Percentiles rank a stretch among this genome's conserved stretches.
Evolutionary conservation across 2,113 vertebrate species (phyloP).

Genomic region (Haliaeetus leucogaster): DNA sequence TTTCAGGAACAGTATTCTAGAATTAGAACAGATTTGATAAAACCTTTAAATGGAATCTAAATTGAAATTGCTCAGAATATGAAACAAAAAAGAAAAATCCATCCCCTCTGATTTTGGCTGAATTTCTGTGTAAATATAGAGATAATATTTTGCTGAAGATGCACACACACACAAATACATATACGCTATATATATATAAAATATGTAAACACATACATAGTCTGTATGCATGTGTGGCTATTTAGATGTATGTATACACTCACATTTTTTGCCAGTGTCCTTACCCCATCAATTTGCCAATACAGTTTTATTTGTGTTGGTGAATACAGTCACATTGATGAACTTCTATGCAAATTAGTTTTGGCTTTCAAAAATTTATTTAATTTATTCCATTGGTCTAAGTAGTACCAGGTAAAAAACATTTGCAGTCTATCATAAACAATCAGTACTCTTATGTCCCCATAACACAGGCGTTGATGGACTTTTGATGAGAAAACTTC

Average conservation of each 20-base stretch:
- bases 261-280: not conserved
- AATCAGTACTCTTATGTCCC: not conserved
- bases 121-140: not conserved
- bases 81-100: not conserved
- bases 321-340: not conserved
- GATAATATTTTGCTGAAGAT: not conserved
- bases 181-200: not conserved
- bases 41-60: not conserved
- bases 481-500: not conserved
- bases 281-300: not conserved
- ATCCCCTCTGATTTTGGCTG: not conserved
- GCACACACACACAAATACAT: fast-evolving
- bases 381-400: not conserved
- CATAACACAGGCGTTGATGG: not conserved
- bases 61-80: not conserved
- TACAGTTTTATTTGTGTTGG: not conserved
- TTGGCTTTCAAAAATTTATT: not conserved
- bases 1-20: not conserved
- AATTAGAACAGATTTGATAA: not conserved
- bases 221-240: fast-evolving
- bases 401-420: not conserved
- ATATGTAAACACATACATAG: fast-evolving
- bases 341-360: not conserved
- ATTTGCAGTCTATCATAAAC: not conserved
- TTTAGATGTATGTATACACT: not conserved